Percentiles rank a stretch among this genome's conserved stretches.
Evolutionary conservation across 2,888 invertebrate species (phyloP).

Genomic region (Antheraea assamensis): DNA sequence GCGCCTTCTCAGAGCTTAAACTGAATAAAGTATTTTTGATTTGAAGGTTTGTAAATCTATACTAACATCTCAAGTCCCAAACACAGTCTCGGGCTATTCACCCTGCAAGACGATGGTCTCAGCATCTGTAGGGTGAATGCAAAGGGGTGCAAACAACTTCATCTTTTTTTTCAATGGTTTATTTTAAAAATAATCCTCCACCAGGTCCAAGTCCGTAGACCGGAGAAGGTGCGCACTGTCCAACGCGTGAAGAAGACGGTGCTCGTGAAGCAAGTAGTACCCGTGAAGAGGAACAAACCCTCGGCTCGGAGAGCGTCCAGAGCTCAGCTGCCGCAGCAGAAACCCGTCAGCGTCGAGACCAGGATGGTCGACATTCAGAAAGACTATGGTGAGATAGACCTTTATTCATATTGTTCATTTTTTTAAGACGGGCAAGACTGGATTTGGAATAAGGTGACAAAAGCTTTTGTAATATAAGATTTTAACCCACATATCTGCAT

Average conservation of each 20-base stretch:
- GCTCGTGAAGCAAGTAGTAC: slow-evolving; percentile 92
- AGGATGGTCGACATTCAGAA: slow-evolving; percentile 90
- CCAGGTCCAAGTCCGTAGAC: slow-evolving; percentile 91
- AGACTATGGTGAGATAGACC: slow-evolving; percentile 82
- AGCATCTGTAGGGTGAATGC: too few species aligned
- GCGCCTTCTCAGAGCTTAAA: too few species aligned
- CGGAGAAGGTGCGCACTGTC: slow-evolving; percentile 91
- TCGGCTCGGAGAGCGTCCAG: slow-evolving; percentile 41
- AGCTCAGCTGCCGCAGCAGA: slow-evolving; percentile 54
- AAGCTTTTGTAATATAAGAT: too few species aligned
- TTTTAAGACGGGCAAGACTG: too few species aligned
- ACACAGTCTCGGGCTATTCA: too few species aligned
- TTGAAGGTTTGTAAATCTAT: too few species aligned
- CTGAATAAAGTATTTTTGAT: too few species aligned
- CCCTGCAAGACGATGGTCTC: too few species aligned
- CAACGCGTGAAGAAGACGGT: slow-evolving; percentile 95
- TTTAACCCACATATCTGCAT: too few species aligned
- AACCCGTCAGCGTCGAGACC: slow-evolving; percentile 36
- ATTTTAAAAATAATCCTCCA: slow-evolving; percentile 7
- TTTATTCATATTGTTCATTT: neutral
- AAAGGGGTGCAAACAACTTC: too few species aligned
- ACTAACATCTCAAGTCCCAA: too few species aligned
- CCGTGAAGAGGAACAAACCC: slow-evolving; percentile 82
- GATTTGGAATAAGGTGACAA: neutral
- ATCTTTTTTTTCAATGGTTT: too few species aligned